phyloP scores from a whole-genome alignment of 2,113 vertebrate species.

The Marcusenius ussheri region DNA sequence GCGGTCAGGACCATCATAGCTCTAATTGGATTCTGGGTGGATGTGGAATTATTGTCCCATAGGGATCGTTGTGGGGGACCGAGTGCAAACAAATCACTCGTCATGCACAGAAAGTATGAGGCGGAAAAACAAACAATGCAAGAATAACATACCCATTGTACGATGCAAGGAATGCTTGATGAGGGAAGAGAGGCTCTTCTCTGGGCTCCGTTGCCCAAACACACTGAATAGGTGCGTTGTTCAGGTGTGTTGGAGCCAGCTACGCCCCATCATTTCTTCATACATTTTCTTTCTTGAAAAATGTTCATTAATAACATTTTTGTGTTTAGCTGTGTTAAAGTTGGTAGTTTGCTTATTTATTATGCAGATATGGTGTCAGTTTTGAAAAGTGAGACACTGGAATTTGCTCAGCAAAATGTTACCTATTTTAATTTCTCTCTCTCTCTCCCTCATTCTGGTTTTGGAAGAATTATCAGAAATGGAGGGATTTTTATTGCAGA shows the following conservation, averaged over 20 bases:
- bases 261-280: neutral
- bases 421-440: neutral
- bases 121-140: constrained; percentile 6
- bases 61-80: neutral
- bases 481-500: neutral
- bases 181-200: neutral
- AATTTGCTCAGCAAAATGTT: neutral
- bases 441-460: neutral
- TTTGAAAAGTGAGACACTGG: neutral
- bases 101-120: neutral
- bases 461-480: neutral
- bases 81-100: constrained; percentile 6
- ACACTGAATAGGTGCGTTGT: neutral
- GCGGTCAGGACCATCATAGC: constrained; percentile 8
- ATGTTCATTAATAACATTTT: neutral
- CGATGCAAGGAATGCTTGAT: neutral
- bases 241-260: neutral
- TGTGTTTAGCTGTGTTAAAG: neutral
- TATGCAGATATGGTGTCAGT: neutral
- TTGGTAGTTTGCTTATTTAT: neutral
- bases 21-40: constrained; percentile 25
- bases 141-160: neutral
- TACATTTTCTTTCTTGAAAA: neutral
- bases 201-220: neutral
- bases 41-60: constrained; percentile 15